These are phyloP conservation scores for Acyrthosiphon pisum DNA, from an alignment of 1,140 invertebrate species.

Conservation along the genomic window DNA sequence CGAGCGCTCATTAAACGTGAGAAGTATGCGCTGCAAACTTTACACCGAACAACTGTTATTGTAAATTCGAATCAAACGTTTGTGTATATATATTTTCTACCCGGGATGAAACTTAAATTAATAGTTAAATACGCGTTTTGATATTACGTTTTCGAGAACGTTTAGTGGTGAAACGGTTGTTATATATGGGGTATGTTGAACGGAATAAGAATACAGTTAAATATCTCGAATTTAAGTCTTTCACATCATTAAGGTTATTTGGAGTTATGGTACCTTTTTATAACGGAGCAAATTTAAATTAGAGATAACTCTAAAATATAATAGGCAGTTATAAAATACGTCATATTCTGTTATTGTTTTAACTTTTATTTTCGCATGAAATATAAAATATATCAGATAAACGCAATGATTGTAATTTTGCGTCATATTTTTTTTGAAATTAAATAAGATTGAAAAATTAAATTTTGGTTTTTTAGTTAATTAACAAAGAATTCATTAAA, in stretches of 20 bases:
- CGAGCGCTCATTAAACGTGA: background rate
- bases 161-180: background rate
- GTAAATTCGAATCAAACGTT: background rate
- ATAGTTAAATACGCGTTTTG: conserved; percentile 1
- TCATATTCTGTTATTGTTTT: background rate
- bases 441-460: background rate
- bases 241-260: background rate
- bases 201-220: background rate
- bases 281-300: background rate
- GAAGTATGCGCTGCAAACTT: conserved; percentile 1
- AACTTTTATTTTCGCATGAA: background rate
- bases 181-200: background rate
- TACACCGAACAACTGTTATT: background rate
- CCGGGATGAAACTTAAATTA: background rate
- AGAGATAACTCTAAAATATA: background rate
- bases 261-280: background rate
- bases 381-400: background rate
- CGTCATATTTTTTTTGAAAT: background rate
- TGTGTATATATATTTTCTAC: background rate
- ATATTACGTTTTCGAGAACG: background rate
- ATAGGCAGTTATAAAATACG: background rate
- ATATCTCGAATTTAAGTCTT: background rate
- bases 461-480: background rate
- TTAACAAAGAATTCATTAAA: background rate
- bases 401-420: background rate